Percentiles rank a stretch among this genome's conserved stretches.
These are phyloP conservation scores for Anisognathus igniventris DNA, from an alignment of 2,797 vertebrate species.

Conservation along the genomic window DNA sequence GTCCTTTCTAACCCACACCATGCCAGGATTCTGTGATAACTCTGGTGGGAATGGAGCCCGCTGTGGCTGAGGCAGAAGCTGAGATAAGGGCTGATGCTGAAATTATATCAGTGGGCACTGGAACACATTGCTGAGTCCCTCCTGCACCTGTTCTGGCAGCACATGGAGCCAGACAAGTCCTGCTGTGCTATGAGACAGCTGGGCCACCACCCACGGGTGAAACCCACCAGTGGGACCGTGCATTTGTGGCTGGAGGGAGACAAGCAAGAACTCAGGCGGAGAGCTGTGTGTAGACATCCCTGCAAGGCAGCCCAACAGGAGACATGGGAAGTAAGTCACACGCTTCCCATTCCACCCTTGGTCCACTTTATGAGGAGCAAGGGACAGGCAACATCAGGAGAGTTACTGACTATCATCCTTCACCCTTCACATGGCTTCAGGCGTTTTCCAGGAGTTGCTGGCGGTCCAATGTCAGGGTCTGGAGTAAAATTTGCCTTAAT, in stretches of 20 bases:
- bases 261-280: background rate
- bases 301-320: background rate
- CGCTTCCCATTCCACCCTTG: background rate
- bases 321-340: background rate
- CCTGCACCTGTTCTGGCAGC: background rate
- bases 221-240: accelerated
- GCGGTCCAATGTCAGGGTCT: background rate
- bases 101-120: too few relatives aligned
- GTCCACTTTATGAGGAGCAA: background rate
- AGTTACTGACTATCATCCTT: background rate
- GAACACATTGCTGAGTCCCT: background rate
- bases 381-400: background rate
- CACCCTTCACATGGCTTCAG: background rate
- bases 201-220: accelerated
- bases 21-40: background rate
- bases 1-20: background rate
- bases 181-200: background rate
- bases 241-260: background rate
- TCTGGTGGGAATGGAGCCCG: background rate
- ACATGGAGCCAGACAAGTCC: background rate
- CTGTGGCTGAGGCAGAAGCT: background rate
- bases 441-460: background rate
- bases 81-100: background rate
- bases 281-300: background rate
- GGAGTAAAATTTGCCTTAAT: background rate